Evolutionary conservation across 1,140 invertebrate genomes (phyloP), one percentile per base, ranked within the genome.

Genomic region (Zaprionus kolodkinae): DNA sequence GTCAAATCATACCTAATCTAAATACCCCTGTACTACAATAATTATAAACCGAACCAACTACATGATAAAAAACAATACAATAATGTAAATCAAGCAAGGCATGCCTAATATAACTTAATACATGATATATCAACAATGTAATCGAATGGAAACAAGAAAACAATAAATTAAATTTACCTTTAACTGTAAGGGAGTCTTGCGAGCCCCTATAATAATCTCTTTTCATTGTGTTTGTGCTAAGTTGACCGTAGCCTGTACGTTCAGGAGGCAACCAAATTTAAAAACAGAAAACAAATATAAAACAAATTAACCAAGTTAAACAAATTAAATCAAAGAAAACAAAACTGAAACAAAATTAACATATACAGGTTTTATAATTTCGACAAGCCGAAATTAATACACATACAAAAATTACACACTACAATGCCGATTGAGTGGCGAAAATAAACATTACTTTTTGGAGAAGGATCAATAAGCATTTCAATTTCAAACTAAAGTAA

Each of bases 191-290:
- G 93, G 96, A 96, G 94, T 97, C 96, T 94, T 97, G 96, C 64
- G 96, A 97, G 86, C 96, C 96, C 93, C 96, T 94, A 94, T 96
- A 97, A 95, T 96, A 97, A 93, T 97, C 96, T 93, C 96, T 95
- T 93, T 96, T 95, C 96, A 96, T 96, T 74, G 95, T 95, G 70
- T 94, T 94, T 78, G 94, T 94, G 78, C 92, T 92, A 84, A 92
- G 91, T 64, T 91, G 82, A 84, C 92, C 91, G 74, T 92, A 92
- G 77, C 80, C 87, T 91, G 81, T 75, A 55, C 38, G 67, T 45
- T 72, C 43, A 40, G 45, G 40, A 69, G 12, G 15, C 38, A 6
- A 33, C 30, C 61, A 81, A 67, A 60, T 71, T 67, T 21, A 25
- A 48, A 48, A 69, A 63, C 68, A 79, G 72, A 92, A 74, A 65